Evolutionary conservation across 2,797 vertebrate genomes (phyloP), one percentile per base, ranked within the genome.

Genomic region (Bovichtus variegatus): DNA sequence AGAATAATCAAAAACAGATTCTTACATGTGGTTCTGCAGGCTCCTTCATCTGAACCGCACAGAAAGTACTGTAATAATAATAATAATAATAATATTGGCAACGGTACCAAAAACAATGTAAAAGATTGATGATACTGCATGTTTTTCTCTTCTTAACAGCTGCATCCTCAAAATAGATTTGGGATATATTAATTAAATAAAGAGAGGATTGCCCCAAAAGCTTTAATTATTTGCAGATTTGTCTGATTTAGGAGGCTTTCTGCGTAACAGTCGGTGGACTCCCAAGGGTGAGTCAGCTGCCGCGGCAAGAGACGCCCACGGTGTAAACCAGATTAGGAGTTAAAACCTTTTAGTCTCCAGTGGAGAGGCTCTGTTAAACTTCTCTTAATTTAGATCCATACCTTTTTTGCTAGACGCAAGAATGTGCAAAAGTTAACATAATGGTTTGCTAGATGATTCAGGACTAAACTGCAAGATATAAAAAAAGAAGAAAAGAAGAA

Each of bases 181-280:
- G 9, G 43, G 53, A 40, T 61, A 9, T 16, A 64, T 76, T 53
- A 63, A 76, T 81, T 71, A 83, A 34, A 79, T 72, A 70, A 75
- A 64, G 19, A 59, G 54, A 21, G 47, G 49, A 84, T 77, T 79
- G 46, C 62, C 27, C 41, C n/a, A 29, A 49, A 73, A 67, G 70
- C 81, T 83, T 81, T 85, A 82, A 86, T 86, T 86, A 86, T 87
- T 90, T 83, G 87, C 81, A 89, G 85, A 86, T 92, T 87, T 87
- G 80, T 83, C 62, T 36, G 79, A 87, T 59, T 89, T 82, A 61
- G 34, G 72, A 70, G 66, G 59, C 65, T 75, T 85, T 82, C 55
- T 67, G 66, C 72, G 71, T 67, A 29, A 70, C 54, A 70, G 13
- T 81, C 55, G 71, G 76, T 44, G 74, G 77, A 82, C 75, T 85